These are phyloP conservation scores for Tetragnatha versicolor DNA, from an alignment of 1,140 invertebrate genomes.

Conservation along the genomic window DNA sequence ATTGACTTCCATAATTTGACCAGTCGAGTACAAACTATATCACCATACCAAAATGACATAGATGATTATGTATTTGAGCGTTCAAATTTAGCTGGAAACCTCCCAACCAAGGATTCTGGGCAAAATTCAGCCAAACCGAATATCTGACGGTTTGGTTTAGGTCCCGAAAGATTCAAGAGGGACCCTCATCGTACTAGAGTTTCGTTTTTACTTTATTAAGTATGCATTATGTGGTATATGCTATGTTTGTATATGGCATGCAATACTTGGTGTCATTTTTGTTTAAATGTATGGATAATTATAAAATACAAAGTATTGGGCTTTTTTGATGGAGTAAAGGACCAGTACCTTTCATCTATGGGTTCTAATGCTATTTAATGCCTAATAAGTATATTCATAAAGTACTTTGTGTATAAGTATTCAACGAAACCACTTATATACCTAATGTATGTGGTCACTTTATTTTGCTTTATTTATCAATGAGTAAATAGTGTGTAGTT, in stretches of 20 bases:
- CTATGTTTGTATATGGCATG: background rate
- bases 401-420: too few species aligned
- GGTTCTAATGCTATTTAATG: too few species aligned
- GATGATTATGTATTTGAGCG: slow-evolving; percentile 70
- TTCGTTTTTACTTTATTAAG: slow-evolving; percentile 92
- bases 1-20: slow-evolving; percentile 78
- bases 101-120: slow-evolving; percentile 71
- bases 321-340: too few species aligned
- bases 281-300: too few species aligned
- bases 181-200: slow-evolving; percentile 86
- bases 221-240: background rate
- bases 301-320: too few species aligned
- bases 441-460: too few species aligned
- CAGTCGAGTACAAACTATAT: slow-evolving; percentile 53
- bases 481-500: too few species aligned
- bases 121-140: slow-evolving; percentile 83
- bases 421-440: too few species aligned
- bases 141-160: slow-evolving; percentile 97
- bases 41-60: slow-evolving; percentile 69
- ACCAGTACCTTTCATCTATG: too few species aligned
- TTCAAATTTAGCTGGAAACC: slow-evolving; percentile 64
- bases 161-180: slow-evolving; percentile 81
- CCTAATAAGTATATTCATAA: too few species aligned
- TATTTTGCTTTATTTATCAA: too few species aligned
- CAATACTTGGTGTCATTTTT: too few species aligned